phyloP scores from a whole-genome alignment of 2,113 vertebrate species.

The Hemicordylus capensis region DNA sequence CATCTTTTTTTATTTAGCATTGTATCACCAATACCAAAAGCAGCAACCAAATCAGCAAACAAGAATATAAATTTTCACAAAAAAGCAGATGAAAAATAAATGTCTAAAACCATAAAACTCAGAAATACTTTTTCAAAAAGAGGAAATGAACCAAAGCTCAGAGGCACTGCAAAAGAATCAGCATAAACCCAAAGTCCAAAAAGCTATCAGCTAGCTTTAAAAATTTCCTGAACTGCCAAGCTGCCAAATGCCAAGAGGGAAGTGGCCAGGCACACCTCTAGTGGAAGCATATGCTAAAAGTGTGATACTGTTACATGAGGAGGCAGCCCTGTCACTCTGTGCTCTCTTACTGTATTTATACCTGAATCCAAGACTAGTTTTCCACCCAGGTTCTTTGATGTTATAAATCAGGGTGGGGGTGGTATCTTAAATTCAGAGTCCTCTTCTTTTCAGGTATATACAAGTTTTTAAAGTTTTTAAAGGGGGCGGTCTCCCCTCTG shows the following conservation, averaged over 20 bases:
- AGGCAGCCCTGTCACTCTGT: neutral
- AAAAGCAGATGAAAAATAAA: neutral
- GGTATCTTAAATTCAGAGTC: too few species aligned
- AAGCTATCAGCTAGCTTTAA: neutral
- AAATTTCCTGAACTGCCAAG: neutral
- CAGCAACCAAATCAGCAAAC: neutral
- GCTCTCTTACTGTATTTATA: neutral
- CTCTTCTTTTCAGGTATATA: too few species aligned
- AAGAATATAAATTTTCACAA: neutral
- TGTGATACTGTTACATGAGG: too few species aligned
- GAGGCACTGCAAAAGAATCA: neutral
- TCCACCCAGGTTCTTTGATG: too few species aligned
- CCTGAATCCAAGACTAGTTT: too few species aligned
- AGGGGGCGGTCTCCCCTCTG: too few species aligned
- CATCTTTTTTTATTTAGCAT: neutral
- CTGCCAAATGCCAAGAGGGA: neutral
- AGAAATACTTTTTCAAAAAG: neutral
- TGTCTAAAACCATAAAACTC: neutral
- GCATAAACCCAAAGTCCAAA: neutral
- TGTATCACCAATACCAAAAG: neutral
- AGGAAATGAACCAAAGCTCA: too few species aligned
- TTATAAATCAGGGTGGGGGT: too few species aligned
- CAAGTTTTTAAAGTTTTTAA: too few species aligned
- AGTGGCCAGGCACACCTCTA: neutral
- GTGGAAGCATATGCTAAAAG: neutral